Evolutionary conservation across 1,140 invertebrate genomes (phyloP), one percentile per base, ranked within the genome.

Genomic region (Notospermus geniculatus): DNA sequence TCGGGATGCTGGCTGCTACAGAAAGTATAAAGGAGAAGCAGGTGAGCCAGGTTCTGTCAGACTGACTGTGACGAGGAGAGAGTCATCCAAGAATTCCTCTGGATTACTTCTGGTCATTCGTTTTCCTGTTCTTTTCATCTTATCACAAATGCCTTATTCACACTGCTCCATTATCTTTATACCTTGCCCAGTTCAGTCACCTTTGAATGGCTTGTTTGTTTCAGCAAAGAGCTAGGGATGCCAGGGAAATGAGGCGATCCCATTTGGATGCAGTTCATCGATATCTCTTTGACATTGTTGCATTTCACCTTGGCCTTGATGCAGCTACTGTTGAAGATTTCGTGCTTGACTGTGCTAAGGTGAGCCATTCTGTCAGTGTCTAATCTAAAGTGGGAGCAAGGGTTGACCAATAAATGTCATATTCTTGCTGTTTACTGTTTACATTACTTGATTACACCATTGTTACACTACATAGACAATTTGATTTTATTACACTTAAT

Each of bases 11-110:
- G 11, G 43, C 65, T 43, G 65, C 59, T 50, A 63, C 64, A 29
- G 69, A 68, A 63, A 57, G 59, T 29, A 59, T 71, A 0, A 71
- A 66, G 56, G 69, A 71, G 46, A 71, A 64, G 63, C 69, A 71
- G 67, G 69, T 69, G 58, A 13, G 2, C 25, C 15, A 39, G 32
- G 27, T 27, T 28, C 23, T 22, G 19, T 22, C 4, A 17, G 2
- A 28, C 54, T 22, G 2, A 23, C 13, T 7, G 19, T 52, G 2
- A 29, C 36, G 57, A 13, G 11, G 7, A 30, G 1, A 27, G 41
- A 56, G 2, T 50, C n/a, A 7, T 45, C 41, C 15, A 28, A 53
- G 23, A 53, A 27, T 29, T 58, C 45, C 5, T 15, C 28, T n/a
- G 13, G 45, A 27, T 54, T 46, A 13, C 4, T n/a, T 27, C n/a